phyloP scores from a whole-genome alignment of 1,140 invertebrate species.

The Druon quercuslanigerum region DNA sequence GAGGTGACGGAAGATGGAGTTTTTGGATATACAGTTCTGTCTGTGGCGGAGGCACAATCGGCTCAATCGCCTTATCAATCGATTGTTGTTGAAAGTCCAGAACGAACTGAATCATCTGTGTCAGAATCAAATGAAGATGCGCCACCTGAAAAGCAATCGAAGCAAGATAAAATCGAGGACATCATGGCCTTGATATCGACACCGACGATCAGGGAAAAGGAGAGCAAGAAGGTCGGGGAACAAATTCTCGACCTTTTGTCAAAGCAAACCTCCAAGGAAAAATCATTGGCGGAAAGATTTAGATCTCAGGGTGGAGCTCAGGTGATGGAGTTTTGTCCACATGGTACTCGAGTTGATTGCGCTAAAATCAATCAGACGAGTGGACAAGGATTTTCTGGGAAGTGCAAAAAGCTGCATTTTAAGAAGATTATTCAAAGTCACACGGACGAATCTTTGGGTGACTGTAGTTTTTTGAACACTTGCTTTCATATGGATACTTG shows the following conservation, averaged over 20 bases:
- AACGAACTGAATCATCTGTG: constrained; percentile 57
- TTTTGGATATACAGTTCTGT: constrained; percentile 71
- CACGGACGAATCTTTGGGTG: constrained; percentile 96
- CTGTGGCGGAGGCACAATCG: constrained; percentile 64
- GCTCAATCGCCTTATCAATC: constrained; percentile 52
- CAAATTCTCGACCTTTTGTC: constrained; percentile 96
- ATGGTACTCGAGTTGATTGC: constrained; percentile 95
- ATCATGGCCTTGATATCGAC: constrained; percentile 89
- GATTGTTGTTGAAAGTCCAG: constrained; percentile 57
- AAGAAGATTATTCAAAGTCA: constrained; percentile 98
- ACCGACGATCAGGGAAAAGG: constrained; percentile 95
- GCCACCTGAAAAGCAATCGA: constrained; percentile 63
- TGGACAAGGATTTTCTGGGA: constrained; percentile 74
- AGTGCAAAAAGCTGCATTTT: constrained; percentile 95
- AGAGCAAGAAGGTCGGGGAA: constrained; percentile 96
- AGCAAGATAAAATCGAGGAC: constrained; percentile 66
- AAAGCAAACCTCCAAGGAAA: constrained; percentile 97
- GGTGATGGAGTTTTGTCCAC: constrained; percentile 97
- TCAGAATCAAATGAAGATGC: constrained; percentile 63
- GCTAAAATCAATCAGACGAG: constrained; percentile 77
- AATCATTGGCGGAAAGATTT: constrained; percentile 94
- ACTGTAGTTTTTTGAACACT: constrained; percentile 98
- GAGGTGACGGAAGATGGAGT: constrained; percentile 72
- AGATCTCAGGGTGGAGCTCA: constrained; percentile 95
- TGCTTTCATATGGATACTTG: constrained; percentile 99